Evolutionary conservation across 1,140 invertebrate genomes (phyloP).

Genomic region (Hyphantria cunea): DNA sequence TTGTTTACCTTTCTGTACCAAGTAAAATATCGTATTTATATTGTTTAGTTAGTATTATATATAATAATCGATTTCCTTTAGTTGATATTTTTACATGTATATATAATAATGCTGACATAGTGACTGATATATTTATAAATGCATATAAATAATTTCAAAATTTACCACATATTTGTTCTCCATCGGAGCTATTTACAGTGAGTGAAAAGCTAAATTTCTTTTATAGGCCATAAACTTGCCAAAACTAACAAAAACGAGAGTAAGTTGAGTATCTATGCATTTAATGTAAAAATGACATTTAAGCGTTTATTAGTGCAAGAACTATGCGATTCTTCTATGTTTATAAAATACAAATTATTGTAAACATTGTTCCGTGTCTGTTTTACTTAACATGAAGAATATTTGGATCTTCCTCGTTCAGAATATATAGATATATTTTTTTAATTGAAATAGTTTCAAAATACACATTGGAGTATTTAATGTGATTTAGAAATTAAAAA

Average conservation of each 20-base stretch:
- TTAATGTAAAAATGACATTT: slow-evolving; percentile 5
- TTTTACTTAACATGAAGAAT: too few species aligned
- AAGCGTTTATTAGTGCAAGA: slow-evolving; percentile 24
- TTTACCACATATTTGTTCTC: slow-evolving; percentile 25
- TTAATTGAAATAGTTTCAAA: background rate
- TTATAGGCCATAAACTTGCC: slow-evolving; percentile 7
- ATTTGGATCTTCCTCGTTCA: background rate
- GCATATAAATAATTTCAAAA: slow-evolving; percentile 22
- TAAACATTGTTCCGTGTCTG: background rate
- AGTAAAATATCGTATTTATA: slow-evolving; percentile 62
- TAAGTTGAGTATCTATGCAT: slow-evolving; percentile 16
- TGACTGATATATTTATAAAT: slow-evolving; percentile 21
- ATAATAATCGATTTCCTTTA: slow-evolving; percentile 50
- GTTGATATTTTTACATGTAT: slow-evolving; percentile 56
- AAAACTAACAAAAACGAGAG: slow-evolving; percentile 6
- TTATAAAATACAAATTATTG: slow-evolving; percentile 36
- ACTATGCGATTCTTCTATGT: slow-evolving; percentile 40
- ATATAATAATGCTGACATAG: slow-evolving; percentile 32
- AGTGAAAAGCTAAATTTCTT: slow-evolving; percentile 12
- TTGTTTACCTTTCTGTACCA: slow-evolving; percentile 65
- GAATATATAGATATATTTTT: too few species aligned
- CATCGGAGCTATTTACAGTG: slow-evolving; percentile 42
- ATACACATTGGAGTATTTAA: background rate
- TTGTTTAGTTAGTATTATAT: slow-evolving; percentile 53
- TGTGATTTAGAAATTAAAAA: slow-evolving; percentile 5